Conservation (phyloP, 2,113 vertebrate genomes). For the Regulus satrapa region DNA sequence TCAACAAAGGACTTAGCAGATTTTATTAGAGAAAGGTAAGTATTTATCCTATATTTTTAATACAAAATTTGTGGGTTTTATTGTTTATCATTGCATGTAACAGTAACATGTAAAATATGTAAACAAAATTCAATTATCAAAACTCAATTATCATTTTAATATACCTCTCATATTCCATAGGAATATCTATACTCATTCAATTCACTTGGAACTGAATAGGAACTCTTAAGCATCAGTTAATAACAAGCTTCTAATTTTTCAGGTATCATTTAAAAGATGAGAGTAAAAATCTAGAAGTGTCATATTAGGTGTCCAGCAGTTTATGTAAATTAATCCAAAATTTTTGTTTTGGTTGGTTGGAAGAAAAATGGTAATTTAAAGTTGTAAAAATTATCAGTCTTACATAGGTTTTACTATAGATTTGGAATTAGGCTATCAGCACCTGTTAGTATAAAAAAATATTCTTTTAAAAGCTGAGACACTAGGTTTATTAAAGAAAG, state of each 20-base stretch:
- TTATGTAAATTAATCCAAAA: not conserved
- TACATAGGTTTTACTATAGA: not conserved
- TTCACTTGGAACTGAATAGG: not conserved
- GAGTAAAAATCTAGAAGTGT: not conserved
- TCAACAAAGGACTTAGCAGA: constrained; percentile 96
- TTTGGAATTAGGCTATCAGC: not conserved
- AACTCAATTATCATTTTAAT: not conserved
- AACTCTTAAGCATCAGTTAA: not conserved
- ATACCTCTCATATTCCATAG: not conserved
- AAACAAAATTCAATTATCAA: not conserved
- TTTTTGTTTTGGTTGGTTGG: not conserved
- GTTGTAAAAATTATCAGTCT: not conserved
- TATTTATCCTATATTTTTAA: not conserved
- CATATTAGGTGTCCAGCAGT: not conserved
- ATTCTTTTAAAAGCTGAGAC: not conserved
- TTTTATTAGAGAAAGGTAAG: constrained; percentile 97
- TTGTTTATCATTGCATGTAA: not conserved
- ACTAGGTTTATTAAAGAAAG: not conserved
- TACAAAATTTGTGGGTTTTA: not conserved
- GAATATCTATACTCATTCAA: not conserved
- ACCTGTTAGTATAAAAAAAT: not conserved
- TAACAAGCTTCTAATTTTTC: not conserved
- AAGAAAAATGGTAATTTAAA: not conserved
- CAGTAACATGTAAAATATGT: not conserved
- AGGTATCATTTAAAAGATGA: not conserved